A percentile compares a stretch with the other conserved stretches of the same genome.
phyloP scores from a whole-genome alignment of 1,140 invertebrate genomes.

The Ips typographus region DNA sequence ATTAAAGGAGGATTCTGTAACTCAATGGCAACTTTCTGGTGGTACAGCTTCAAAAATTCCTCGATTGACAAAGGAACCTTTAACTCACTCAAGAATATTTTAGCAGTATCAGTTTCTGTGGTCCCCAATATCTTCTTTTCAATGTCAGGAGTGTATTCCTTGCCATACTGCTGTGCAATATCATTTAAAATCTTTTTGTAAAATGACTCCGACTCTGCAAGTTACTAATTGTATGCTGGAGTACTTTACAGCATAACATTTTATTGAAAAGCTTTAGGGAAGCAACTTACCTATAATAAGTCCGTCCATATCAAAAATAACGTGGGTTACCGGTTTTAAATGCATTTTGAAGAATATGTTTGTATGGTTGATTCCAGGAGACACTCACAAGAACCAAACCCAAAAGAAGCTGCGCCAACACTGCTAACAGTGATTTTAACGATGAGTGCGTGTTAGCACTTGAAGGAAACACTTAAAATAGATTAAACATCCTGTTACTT shows the following conservation, averaged over 20 bases:
- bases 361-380: too few species aligned
- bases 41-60: constrained; percentile 55
- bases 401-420: too few species aligned
- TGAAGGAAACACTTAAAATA: too few species aligned
- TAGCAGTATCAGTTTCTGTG: constrained; percentile 58
- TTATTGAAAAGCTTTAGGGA: neutral
- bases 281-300: constrained; percentile 54
- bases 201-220: constrained; percentile 51
- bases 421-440: too few species aligned
- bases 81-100: constrained; percentile 57
- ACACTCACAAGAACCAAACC: too few species aligned
- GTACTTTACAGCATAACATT: neutral
- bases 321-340: constrained; percentile 57
- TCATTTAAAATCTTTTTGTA: constrained; percentile 49
- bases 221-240: neutral
- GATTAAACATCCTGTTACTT: too few species aligned
- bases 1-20: constrained; percentile 52
- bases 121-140: constrained; percentile 63
- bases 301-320: constrained; percentile 63
- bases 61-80: constrained; percentile 58
- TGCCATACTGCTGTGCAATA: constrained; percentile 55
- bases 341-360: constrained; percentile 33
- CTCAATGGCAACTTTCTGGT: constrained; percentile 36
- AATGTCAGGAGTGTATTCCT: constrained; percentile 61
- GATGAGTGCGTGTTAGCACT: too few species aligned